Evolutionary conservation across 2,888 invertebrate species (phyloP).

Genomic region (Orchestes rusci): DNA sequence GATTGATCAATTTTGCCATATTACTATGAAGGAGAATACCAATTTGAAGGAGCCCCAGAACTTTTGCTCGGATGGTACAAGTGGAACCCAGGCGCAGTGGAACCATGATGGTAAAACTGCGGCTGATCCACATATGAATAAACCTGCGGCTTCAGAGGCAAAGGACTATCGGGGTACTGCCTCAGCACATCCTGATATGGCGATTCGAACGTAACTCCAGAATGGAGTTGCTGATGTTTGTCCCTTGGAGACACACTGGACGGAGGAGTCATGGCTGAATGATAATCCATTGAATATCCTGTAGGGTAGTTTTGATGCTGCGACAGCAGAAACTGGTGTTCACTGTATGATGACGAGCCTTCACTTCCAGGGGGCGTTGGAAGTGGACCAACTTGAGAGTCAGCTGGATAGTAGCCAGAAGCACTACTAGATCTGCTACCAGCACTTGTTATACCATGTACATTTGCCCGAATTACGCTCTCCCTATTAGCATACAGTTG

Average conservation of each 20-base stretch:
- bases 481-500: slow-evolving; percentile 91
- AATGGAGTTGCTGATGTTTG: slow-evolving; percentile 60
- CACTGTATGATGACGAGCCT: slow-evolving; percentile 66
- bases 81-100: slow-evolving; percentile 62
- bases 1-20: slow-evolving; percentile 6
- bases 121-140: slow-evolving; percentile 75
- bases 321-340: slow-evolving; percentile 52
- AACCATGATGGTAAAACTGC: slow-evolving; percentile 74
- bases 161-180: slow-evolving; percentile 57
- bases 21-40: slow-evolving; percentile 46
- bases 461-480: slow-evolving; percentile 90
- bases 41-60: slow-evolving; percentile 41
- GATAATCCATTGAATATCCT: slow-evolving; percentile 68
- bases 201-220: slow-evolving; percentile 47
- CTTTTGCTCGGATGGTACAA: slow-evolving; percentile 75
- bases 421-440: slow-evolving; percentile 36
- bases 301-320: slow-evolving; percentile 55
- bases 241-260: slow-evolving; percentile 95
- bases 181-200: slow-evolving; percentile 49
- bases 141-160: slow-evolving; percentile 86
- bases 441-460: slow-evolving; percentile 51
- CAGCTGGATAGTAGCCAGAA: slow-evolving; percentile 43
- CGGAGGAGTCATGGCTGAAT: slow-evolving; percentile 93
- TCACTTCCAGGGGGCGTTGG: slow-evolving; percentile 90
- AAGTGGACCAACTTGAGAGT: slow-evolving; percentile 64